phyloP scores from a whole-genome alignment of 2,797 vertebrate species.

The Parotocinclus haroldoi region DNA sequence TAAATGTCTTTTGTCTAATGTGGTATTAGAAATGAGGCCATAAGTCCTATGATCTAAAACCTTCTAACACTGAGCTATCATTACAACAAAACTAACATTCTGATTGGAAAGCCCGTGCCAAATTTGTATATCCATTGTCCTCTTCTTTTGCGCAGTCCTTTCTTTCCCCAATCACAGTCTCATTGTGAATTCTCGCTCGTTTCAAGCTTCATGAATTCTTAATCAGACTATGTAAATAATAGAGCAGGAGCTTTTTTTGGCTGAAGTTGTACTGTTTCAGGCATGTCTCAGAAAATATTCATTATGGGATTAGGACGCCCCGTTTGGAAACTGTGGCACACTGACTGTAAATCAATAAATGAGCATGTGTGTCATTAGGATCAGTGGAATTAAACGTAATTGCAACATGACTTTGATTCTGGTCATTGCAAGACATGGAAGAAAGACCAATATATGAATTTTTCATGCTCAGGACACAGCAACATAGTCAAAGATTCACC shows the following conservation, averaged over 20 bases:
- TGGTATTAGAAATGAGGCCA: too few species aligned
- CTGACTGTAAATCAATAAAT: slow-evolving; percentile 45
- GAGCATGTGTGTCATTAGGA: slow-evolving; percentile 39
- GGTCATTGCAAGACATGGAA: slow-evolving; percentile 20
- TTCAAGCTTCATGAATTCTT: slow-evolving; percentile 40
- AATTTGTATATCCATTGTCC: background rate
- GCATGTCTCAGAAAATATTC: slow-evolving; percentile 23
- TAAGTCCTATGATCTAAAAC: too few species aligned
- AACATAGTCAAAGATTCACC: slow-evolving; percentile 7
- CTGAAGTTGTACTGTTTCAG: slow-evolving; percentile 25
- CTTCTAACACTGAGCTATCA: background rate
- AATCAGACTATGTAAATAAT: slow-evolving; percentile 45
- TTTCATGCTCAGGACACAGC: slow-evolving; percentile 13
- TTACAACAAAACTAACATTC: background rate
- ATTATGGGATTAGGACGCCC: slow-evolving; percentile 12
- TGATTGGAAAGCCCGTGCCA: background rate
- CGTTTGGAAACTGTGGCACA: slow-evolving; percentile 14
- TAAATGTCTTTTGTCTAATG: too few species aligned
- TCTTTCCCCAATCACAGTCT: slow-evolving; percentile 2
- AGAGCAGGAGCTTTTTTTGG: slow-evolving; percentile 18
- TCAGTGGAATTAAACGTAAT: slow-evolving; percentile 37
- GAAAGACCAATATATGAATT: slow-evolving; percentile 25
- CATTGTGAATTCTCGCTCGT: slow-evolving; percentile 34
- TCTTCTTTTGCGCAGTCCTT: slow-evolving; percentile 4
- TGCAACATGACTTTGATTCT: slow-evolving; percentile 42